Percentiles rank a stretch among this genome's conserved stretches.
phyloP scores from a whole-genome alignment of 2,888 invertebrate genomes.

The Neoaliturus tenellus region DNA sequence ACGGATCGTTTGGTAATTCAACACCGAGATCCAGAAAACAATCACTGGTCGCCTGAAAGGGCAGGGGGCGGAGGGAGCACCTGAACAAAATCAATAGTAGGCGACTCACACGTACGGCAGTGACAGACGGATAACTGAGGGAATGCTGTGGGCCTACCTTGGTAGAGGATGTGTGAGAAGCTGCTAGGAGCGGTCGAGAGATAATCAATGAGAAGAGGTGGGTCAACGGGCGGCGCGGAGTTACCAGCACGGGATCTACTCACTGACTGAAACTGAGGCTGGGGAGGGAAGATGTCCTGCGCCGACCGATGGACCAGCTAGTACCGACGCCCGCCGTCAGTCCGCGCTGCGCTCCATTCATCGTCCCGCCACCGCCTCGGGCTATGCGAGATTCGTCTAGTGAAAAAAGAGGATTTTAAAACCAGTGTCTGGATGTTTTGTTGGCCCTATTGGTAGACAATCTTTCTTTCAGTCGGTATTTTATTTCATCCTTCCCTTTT shows the following conservation, averaged over 20 bases:
- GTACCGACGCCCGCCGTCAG: neutral
- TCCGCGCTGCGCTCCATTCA: neutral
- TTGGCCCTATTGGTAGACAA: too few relatives aligned
- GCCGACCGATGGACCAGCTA: neutral
- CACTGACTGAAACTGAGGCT: neutral
- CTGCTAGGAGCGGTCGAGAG: neutral
- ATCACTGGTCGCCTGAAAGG: neutral
- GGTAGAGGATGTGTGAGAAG: slow-evolving; percentile 6
- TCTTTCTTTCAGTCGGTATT: too few relatives aligned
- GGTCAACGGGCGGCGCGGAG: neutral
- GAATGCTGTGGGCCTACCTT: neutral
- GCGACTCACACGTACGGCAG: neutral
- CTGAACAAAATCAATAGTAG: slow-evolving; percentile 13
- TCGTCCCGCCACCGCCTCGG: neutral
- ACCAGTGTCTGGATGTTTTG: too few relatives aligned
- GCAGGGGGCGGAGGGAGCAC: neutral
- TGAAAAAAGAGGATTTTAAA: neutral
- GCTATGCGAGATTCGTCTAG: neutral
- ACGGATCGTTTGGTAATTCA: neutral
- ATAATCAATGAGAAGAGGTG: neutral
- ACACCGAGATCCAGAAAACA: slow-evolving; percentile 32
- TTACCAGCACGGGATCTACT: neutral
- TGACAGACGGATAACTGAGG: neutral
- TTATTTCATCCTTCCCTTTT: too few relatives aligned
- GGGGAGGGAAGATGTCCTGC: neutral